Evolutionary conservation across 2,797 vertebrate species (phyloP).

Genomic region (Podarcis lilfordi): DNA sequence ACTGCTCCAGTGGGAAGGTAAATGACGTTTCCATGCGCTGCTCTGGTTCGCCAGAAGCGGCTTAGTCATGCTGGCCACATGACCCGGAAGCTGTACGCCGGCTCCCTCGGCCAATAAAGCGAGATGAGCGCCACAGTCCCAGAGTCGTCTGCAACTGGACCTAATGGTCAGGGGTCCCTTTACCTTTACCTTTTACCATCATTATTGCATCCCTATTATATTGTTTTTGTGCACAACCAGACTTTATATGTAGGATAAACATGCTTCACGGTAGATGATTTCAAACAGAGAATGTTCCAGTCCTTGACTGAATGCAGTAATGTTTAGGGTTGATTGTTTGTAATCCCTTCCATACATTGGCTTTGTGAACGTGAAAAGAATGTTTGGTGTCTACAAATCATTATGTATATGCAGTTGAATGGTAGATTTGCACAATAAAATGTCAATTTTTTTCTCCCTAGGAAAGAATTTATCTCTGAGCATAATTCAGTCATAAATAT

Average conservation of each 20-base stretch:
- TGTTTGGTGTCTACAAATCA: slow-evolving; percentile 77
- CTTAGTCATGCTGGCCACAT: too few species aligned
- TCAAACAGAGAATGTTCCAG: slow-evolving; percentile 75
- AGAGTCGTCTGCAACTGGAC: too few species aligned
- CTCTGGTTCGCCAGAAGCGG: too few species aligned
- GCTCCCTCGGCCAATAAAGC: too few species aligned
- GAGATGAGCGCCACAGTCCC: fast-evolving
- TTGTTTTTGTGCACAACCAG: slow-evolving; percentile 53
- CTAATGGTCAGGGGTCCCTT: too few species aligned
- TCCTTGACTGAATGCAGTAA: slow-evolving; percentile 74
- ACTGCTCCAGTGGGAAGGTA: too few species aligned
- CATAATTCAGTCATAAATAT: slow-evolving; percentile 71
- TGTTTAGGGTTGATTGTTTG: slow-evolving; percentile 76
- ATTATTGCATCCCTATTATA: slow-evolving; percentile 59
- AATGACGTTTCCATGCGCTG: too few species aligned
- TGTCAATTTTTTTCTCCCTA: slow-evolving; percentile 52
- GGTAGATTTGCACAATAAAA: slow-evolving; percentile 60
- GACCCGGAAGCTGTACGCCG: too few species aligned
- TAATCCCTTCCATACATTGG: slow-evolving; percentile 72
- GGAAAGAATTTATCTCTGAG: slow-evolving; percentile 60
- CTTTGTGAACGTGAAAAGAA: slow-evolving; percentile 76
- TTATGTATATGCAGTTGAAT: slow-evolving; percentile 71
- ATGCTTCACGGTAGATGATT: slow-evolving; percentile 72
- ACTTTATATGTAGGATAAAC: slow-evolving; percentile 74
- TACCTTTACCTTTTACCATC: slow-evolving; percentile 33